Evolutionary conservation across 2,797 vertebrate species (phyloP).

Genomic region (Phrynocephalus vlangalii): DNA sequence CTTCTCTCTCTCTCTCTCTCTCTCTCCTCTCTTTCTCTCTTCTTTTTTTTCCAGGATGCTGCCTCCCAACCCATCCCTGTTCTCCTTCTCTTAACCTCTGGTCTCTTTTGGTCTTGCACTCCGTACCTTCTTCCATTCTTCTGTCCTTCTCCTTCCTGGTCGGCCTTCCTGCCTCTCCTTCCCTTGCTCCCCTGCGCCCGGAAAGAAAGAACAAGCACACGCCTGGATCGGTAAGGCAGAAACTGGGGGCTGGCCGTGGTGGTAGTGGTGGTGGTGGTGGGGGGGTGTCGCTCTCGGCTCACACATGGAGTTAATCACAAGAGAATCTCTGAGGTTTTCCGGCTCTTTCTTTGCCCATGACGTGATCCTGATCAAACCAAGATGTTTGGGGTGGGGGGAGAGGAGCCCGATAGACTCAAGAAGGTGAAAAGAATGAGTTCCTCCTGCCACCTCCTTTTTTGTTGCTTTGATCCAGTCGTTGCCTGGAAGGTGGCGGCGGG

Average conservation of each 20-base stretch:
- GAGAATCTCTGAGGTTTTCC: conserved; percentile 81
- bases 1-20: conserved; percentile 44
- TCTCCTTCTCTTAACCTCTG: conserved; percentile 64
- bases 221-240: conserved; percentile 53
- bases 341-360: conserved; percentile 77
- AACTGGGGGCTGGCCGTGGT: not conserved
- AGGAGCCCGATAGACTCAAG: conserved; percentile 77
- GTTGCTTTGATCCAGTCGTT: not conserved
- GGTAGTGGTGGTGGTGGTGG: not conserved
- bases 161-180: conserved; percentile 53
- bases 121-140: conserved; percentile 45
- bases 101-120: conserved; percentile 62
- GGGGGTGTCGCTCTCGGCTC: conserved; percentile 41
- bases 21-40: conserved; percentile 31
- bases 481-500: not conserved
- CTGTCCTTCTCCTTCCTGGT: conserved; percentile 54
- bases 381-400: conserved; percentile 74
- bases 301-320: conserved; percentile 80
- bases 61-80: conserved; percentile 57
- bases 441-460: conserved; percentile 36
- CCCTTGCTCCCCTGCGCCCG: conserved; percentile 6
- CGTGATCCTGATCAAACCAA: conserved; percentile 81
- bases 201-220: conserved; percentile 36
- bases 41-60: conserved; percentile 69
- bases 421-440: conserved; percentile 67